Base-by-base conservation (phyloP, 2,113 vertebrate genomes). In the Mirza zaza region DNA sequence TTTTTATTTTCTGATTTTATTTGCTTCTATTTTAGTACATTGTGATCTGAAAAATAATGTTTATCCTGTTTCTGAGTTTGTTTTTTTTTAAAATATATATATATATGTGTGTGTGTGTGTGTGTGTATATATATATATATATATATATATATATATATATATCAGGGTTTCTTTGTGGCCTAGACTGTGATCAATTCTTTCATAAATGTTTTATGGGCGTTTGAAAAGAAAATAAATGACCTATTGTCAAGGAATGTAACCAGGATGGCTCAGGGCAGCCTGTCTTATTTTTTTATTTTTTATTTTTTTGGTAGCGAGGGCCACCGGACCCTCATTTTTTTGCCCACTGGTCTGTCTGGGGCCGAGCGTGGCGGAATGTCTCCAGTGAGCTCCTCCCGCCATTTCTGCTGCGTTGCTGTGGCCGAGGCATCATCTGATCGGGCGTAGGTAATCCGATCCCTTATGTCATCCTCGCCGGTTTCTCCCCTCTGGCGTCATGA, bases 171-270 rank as follows among this genome's bases (percentile, higher is more conserved):
- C 48, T 94, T 63, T 94, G 68, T 70, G 87, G n/a, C 25, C 39
- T 82, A 75, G 34, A 91, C 11, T 75, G 61, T 92, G 91, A 73
- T 91, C 86, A 57, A 32, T 85, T 77, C 52, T 93, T 95, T 86
- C 73, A 63, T 91, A 89, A 94, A 88, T 86, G 68, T 75, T 80
- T 95, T 39, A 91, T 52, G 68, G 61, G 13, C 55, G 80, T 95
- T 89, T 70, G 68, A 79, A 95, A 94, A 92, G 71, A 90, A 88
- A 91, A 75, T 27, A 79, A 91, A 68, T 91, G 81, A 45, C 65
- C 67, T 67, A 8, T 39, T 82, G 39, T 88, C 79, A 67, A 87
- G 42, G 39, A 90, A 17, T 55, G n/a, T 32, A 50, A 15, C 73
- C 85, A 50, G 29, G 13, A 11, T 75, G 48, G n/a, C 59, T 50